These are phyloP conservation scores for Sebastiscus tertius DNA, from an alignment of 2,797 vertebrate species.

Conservation along the genomic window DNA sequence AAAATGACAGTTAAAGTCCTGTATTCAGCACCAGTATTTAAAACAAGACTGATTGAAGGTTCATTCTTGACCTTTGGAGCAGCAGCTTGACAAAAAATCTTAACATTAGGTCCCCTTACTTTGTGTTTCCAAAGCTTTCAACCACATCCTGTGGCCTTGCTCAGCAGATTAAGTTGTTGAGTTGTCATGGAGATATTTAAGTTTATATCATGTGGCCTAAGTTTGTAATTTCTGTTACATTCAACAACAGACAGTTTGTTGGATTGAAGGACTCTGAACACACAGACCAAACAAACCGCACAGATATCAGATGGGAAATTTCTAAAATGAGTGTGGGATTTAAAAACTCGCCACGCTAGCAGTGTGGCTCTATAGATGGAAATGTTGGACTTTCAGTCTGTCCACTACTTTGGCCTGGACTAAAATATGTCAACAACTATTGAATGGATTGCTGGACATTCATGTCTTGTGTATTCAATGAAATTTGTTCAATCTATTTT, in stretches of 20 bases:
- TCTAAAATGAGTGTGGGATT: background rate
- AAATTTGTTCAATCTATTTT: background rate
- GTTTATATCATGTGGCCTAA: background rate
- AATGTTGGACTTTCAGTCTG: no score
- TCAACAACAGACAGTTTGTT: background rate
- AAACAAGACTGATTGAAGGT: background rate
- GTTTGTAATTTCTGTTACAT: no score
- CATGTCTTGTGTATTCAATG: no score
- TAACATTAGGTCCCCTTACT: no score
- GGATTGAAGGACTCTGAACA: background rate
- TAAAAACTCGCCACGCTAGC: no score
- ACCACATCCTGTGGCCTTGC: background rate
- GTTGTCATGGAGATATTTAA: background rate
- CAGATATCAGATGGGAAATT: background rate
- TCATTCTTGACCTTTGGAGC: no score
- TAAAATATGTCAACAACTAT: no score
- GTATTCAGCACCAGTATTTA: background rate
- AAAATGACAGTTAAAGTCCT: background rate
- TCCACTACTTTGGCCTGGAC: no score
- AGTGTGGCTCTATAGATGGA: no score
- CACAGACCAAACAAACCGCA: background rate
- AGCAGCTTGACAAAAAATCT: no score
- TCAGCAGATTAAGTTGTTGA: background rate
- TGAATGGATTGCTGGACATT: no score
- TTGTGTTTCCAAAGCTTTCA: background rate